A percentile compares a stretch with the other conserved stretches of the same genome.
phyloP scores from a whole-genome alignment of 2,888 invertebrate genomes.

The Noctua pronuba region DNA sequence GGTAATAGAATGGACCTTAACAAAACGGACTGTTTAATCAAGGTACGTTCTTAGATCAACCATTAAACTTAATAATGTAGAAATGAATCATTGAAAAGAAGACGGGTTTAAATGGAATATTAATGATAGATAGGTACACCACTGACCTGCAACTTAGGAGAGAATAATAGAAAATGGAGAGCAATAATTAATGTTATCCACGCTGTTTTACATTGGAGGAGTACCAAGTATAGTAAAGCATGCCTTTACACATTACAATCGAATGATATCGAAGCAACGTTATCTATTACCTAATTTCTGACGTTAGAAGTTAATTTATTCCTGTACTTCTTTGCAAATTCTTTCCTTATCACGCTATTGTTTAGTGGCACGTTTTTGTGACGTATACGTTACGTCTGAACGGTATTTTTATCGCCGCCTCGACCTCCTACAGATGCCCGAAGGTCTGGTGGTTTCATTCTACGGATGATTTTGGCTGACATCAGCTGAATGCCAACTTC shows the following conservation, averaged over 20 bases:
- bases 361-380: slow-evolving; percentile 62
- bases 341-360: slow-evolving; percentile 61
- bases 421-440: slow-evolving; percentile 76
- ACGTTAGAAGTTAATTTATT: slow-evolving; percentile 40
- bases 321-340: slow-evolving; percentile 34
- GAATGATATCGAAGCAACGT: slow-evolving; percentile 8
- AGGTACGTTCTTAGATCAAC: slow-evolving; percentile 1
- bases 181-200: slow-evolving; percentile 3
- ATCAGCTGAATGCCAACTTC: slow-evolving; percentile 69
- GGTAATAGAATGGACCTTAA: slow-evolving; percentile 27
- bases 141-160: not conserved
- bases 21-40: slow-evolving; percentile 35
- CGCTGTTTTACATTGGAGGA: not conserved
- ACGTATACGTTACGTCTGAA: slow-evolving; percentile 66
- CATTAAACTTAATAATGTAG: slow-evolving; percentile 18
- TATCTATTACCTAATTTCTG: slow-evolving; percentile 21
- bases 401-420: slow-evolving; percentile 76
- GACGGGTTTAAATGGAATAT: slow-evolving; percentile 9
- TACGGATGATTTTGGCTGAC: slow-evolving; percentile 67
- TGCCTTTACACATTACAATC: not conserved
- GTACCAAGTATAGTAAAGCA: slow-evolving; percentile 11
- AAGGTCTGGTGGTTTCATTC: slow-evolving; percentile 76
- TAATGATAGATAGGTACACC: slow-evolving; percentile 3
- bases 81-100: slow-evolving; percentile 19
- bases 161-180: slow-evolving; percentile 11